Percentiles rank a stretch among this genome's conserved stretches.
phyloP scores from a whole-genome alignment of 2,888 invertebrate species.

The Ochlodes sylvanus region DNA sequence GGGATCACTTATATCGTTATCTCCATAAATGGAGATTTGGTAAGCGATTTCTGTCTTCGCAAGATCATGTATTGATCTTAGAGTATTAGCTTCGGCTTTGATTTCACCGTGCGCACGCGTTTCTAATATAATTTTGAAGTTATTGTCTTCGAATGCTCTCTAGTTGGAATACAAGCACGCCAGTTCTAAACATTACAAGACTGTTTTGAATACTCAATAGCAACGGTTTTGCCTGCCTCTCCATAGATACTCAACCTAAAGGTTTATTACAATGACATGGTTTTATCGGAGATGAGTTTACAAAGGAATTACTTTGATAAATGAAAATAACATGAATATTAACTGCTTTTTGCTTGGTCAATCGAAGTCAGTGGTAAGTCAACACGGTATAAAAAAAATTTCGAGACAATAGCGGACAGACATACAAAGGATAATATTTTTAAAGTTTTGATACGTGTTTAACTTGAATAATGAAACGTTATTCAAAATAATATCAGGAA shows the following conservation, averaged over 20 bases:
- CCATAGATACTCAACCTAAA: too few species aligned
- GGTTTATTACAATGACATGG: neutral
- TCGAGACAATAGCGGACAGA: neutral
- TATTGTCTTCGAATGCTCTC: conserved; percentile 22
- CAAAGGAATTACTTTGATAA: conserved; percentile 12
- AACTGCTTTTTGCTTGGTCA: neutral
- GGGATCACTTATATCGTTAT: conserved; percentile 70
- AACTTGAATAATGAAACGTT: neutral
- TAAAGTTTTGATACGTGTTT: conserved; percentile 3
- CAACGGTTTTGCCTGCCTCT: conserved; percentile 24
- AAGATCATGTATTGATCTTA: conserved; percentile 45
- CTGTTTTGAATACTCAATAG: conserved; percentile 47
- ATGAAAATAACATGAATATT: too few species aligned
- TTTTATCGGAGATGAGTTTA: neutral
- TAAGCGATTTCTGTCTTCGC: conserved; percentile 41
- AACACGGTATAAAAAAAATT: neutral
- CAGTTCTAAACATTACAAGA: conserved; percentile 42
- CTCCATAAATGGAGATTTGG: conserved; percentile 77
- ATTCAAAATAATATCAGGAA: conserved; percentile 1
- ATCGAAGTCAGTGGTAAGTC: neutral
- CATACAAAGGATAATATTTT: neutral
- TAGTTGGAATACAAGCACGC: conserved; percentile 16
- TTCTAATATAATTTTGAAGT: conserved; percentile 30
- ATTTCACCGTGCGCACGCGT: conserved; percentile 34
- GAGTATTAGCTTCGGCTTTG: conserved; percentile 44